A percentile compares a stretch with the other conserved stretches of the same genome.
Conservation (phyloP, 2,113 vertebrate genomes). For the Takifugu flavidus region DNA sequence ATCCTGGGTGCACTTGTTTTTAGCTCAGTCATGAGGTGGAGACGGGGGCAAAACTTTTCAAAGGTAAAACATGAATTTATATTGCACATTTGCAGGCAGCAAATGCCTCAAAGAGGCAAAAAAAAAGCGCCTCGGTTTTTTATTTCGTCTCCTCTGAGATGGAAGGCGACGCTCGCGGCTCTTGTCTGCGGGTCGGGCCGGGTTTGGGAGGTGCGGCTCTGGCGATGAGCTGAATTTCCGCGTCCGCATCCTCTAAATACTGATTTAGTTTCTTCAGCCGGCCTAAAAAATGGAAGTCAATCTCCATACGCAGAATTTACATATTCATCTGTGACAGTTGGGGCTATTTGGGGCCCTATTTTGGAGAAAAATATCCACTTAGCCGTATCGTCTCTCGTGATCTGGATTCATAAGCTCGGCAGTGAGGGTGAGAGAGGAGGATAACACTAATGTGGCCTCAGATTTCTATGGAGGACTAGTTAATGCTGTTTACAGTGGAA, state of each 20-base stretch:
- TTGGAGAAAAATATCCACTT: constrained; percentile 77
- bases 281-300: constrained; percentile 57
- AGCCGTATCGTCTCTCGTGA: constrained; percentile 71
- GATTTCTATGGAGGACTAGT: constrained; percentile 74
- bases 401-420: constrained; percentile 70
- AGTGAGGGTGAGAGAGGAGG: constrained; percentile 74
- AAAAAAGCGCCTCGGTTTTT: constrained; percentile 8
- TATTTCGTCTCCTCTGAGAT: constrained; percentile 64
- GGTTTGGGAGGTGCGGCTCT: constrained; percentile 8
- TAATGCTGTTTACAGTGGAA: constrained; percentile 73
- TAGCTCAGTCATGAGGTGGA: not conserved
- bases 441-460: constrained; percentile 77
- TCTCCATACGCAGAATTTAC: constrained; percentile 75
- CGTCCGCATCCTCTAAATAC: constrained; percentile 65
- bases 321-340: constrained; percentile 77
- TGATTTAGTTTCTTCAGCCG: constrained; percentile 67
- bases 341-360: constrained; percentile 70
- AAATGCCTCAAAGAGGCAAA: too few species aligned
- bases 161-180: constrained; percentile 39
- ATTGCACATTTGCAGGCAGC: too few species aligned
- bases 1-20: not conserved
- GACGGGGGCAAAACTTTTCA: not conserved
- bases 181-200: not conserved
- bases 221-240: constrained; percentile 64
- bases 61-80: not conserved